Evolutionary conservation across 30 jellyfish, hydroid and myxozoan genomes (phyloP).

Genomic region (Chironex yamaguchii): DNA sequence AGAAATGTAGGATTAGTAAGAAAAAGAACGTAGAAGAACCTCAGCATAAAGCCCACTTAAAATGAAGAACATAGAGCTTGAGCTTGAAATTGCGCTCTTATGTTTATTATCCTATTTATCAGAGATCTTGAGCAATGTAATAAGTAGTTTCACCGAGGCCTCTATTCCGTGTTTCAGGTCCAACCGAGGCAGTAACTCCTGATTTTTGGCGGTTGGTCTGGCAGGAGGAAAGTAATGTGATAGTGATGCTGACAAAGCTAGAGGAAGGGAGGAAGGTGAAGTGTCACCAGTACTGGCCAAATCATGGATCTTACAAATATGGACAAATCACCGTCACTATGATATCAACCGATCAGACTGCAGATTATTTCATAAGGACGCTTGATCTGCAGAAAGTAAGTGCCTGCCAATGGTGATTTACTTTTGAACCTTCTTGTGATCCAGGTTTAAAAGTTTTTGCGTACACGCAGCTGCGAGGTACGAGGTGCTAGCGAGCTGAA

Average conservation of each 20-base stretch:
- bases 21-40: no score
- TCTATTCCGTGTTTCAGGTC: constrained; percentile 76
- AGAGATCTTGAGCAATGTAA: background rate
- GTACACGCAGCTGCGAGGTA: no score
- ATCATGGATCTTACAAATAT: constrained; percentile 75
- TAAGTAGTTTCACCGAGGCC: background rate
- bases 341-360: constrained; percentile 78
- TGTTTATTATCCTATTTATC: background rate
- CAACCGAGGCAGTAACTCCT: constrained; percentile 71
- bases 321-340: constrained; percentile 83
- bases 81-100: background rate
- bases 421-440: no score
- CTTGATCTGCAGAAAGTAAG: constrained; percentile 84
- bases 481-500: no score
- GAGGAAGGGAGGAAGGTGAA: constrained; percentile 89
- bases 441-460: no score
- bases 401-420: background rate
- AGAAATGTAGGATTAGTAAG: no score
- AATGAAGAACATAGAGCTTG: no score
- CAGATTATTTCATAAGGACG: constrained; percentile 81
- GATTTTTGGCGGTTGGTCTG: constrained; percentile 97
- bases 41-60: no score
- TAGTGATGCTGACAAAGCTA: constrained; percentile 92
- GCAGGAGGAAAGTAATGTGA: constrained; percentile 88
- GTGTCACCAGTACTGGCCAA: constrained; percentile 96